These are phyloP conservation scores for Paragorgia papillata DNA, from an alignment of 92 coral and sea anemone genomes.

Conservation along the genomic window DNA sequence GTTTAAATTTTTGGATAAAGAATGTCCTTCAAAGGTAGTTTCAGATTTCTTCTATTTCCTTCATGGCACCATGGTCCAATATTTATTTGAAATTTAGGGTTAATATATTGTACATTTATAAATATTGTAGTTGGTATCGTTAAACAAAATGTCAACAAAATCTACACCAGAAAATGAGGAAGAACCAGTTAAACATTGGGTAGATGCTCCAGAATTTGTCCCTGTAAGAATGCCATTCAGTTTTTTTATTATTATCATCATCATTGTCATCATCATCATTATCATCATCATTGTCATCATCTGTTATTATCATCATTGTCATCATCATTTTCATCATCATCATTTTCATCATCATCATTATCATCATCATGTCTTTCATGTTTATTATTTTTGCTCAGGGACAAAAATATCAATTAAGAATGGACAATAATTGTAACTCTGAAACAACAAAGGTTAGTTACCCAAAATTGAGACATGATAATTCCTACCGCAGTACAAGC, in stretches of 20 bases:
- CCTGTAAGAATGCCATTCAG: conserved; percentile 78
- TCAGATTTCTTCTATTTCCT: not conserved
- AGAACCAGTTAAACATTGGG: conserved; percentile 55
- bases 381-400: not conserved
- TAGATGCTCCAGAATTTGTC: conserved; percentile 79
- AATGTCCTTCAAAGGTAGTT: conserved; percentile 34
- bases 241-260: not conserved
- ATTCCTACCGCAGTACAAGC: too few relatives aligned
- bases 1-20: conserved; percentile 3
- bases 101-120: too few relatives aligned
- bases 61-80: not conserved
- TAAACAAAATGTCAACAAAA: conserved; percentile 55
- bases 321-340: not conserved
- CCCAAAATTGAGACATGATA: too few relatives aligned
- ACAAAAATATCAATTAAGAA: conserved; percentile 33
- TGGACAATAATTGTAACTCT: not conserved
- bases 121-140: conserved; percentile 68
- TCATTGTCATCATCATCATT: not conserved
- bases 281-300: not conserved
- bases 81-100: too few relatives aligned
- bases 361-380: not conserved
- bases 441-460: not conserved
- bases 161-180: conserved; percentile 18
- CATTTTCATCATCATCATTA: not conserved
- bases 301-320: not conserved